These are phyloP conservation scores for Anguilla obscura DNA, from an alignment of 2,797 vertebrate genomes.

Conservation along the genomic window DNA sequence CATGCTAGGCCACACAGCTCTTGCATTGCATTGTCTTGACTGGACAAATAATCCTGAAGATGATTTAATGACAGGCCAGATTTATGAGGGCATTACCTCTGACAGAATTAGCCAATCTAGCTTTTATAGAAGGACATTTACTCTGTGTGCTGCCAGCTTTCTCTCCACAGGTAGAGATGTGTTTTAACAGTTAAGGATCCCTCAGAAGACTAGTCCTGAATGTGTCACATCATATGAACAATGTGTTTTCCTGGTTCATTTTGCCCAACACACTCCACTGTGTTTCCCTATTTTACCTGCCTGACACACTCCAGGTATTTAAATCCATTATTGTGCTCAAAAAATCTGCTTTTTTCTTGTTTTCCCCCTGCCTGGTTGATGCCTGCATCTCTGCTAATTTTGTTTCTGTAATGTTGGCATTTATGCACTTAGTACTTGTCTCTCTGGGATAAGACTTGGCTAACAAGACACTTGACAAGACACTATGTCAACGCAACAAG, in stretches of 20 bases:
- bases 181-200: background rate
- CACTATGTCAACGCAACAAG: background rate
- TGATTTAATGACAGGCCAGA: background rate
- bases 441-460: background rate
- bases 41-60: background rate
- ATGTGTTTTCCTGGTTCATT: background rate
- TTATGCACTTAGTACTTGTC: background rate
- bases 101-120: conserved; percentile 12
- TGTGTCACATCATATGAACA: background rate
- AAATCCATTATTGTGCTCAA: background rate
- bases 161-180: background rate
- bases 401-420: background rate
- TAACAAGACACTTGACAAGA: background rate
- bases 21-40: conserved; percentile 1
- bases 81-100: conserved; percentile 11
- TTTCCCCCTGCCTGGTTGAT: background rate
- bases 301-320: background rate
- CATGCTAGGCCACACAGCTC: background rate
- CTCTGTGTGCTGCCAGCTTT: background rate
- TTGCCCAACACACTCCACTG: background rate
- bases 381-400: background rate
- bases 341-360: background rate
- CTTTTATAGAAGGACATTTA: conserved; percentile 7
- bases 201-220: background rate
- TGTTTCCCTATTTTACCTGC: no score